Percentiles rank a stretch among this genome's conserved stretches.
phyloP scores from a whole-genome alignment of 1,140 invertebrate species.

The Bombus breviceps region DNA sequence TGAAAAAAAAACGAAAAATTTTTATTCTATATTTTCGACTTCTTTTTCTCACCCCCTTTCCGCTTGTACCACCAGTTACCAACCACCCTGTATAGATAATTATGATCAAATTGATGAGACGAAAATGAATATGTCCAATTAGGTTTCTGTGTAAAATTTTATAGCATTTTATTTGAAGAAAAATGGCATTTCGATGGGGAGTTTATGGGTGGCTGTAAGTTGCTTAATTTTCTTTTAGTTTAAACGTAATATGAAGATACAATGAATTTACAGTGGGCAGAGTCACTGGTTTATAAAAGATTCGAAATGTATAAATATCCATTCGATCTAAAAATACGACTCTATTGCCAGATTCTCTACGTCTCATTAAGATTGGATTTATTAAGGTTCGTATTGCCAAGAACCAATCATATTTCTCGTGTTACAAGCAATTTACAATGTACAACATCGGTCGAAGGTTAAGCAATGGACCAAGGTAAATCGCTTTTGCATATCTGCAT shows the following conservation, averaged over 20 bases:
- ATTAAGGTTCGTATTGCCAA: conserved; percentile 29
- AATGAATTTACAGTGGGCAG: neutral
- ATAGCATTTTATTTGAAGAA: no score
- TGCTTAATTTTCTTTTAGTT: no score
- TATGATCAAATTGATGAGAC: neutral
- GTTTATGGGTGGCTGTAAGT: no score
- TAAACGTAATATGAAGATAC: neutral
- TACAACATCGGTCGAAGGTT: neutral
- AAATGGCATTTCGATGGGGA: no score
- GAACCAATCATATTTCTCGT: conserved; percentile 17
- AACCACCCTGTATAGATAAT: no score
- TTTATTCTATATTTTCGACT: no score
- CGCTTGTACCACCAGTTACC: no score
- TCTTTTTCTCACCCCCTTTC: no score
- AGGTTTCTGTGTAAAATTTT: neutral
- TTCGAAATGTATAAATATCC: conserved; percentile 1
- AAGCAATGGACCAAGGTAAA: neutral
- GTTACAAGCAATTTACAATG: conserved; percentile 1
- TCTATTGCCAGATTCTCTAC: neutral
- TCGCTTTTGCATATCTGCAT: neutral
- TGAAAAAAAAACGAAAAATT: no score
- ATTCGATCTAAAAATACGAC: conserved; percentile 26
- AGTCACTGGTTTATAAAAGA: neutral
- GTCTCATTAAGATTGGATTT: conserved; percentile 40
- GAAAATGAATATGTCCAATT: neutral